Percentiles rank a stretch among this genome's conserved stretches.
These are phyloP conservation scores for Ranitomeya variabilis DNA, from an alignment of 2,113 vertebrate genomes.

Conservation along the genomic window DNA sequence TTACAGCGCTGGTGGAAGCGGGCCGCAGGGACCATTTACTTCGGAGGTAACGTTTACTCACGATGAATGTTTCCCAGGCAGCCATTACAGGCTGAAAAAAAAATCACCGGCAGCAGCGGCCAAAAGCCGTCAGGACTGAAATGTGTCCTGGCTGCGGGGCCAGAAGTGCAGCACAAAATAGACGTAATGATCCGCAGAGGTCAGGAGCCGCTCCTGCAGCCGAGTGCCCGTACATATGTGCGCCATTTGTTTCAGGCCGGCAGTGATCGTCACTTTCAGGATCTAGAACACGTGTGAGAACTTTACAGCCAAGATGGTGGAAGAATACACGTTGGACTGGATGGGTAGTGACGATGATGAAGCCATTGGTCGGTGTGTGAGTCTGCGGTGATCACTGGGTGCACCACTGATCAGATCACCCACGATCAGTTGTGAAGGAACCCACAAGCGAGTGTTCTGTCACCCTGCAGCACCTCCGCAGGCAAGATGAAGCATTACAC, in stretches of 20 bases:
- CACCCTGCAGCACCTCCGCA: too few species aligned
- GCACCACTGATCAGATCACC: too few species aligned
- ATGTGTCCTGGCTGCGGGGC: conserved; percentile 19
- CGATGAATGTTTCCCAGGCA: conserved; percentile 51
- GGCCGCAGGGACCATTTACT: conserved; percentile 50
- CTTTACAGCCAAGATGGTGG: not conserved
- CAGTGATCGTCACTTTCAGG: not conserved
- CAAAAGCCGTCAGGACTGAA: conserved; percentile 24
- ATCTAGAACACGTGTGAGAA: not conserved
- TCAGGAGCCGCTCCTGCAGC: conserved; percentile 14
- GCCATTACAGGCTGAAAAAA: conserved; percentile 41
- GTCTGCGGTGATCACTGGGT: not conserved
- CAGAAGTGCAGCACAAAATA: conserved; percentile 45
- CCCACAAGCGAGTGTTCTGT: too few species aligned
- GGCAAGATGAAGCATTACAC: too few species aligned
- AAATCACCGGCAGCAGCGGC: conserved; percentile 36
- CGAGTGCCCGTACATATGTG: conserved; percentile 12
- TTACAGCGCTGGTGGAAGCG: conserved; percentile 43
- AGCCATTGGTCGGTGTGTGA: not conserved
- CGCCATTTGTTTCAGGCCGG: not conserved
- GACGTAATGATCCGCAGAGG: conserved; percentile 27
- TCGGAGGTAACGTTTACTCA: conserved; percentile 51
- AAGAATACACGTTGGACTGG: not conserved
- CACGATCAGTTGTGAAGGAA: too few species aligned
- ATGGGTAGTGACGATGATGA: not conserved